Conservation (phyloP, 2,797 vertebrate genomes). For the Macrochelys suwanniensis region DNA sequence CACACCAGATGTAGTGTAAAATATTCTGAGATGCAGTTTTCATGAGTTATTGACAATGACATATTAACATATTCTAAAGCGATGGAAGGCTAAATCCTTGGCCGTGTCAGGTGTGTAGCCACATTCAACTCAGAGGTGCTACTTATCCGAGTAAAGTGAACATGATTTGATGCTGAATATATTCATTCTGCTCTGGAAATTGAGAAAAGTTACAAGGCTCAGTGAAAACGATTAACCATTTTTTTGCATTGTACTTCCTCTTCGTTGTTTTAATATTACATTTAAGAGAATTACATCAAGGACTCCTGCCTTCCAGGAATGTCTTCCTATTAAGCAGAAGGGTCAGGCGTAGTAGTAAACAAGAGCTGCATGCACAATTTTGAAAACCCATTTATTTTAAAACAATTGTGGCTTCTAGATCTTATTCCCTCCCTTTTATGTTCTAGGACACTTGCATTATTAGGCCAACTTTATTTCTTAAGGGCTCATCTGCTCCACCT, state of each 20-base stretch:
- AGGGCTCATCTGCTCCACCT: neutral
- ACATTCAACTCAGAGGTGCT: neutral
- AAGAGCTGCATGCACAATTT: neutral
- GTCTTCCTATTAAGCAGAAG: neutral
- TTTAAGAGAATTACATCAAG: neutral
- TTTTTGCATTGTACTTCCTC: neutral
- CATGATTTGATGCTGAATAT: neutral
- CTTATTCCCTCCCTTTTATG: neutral
- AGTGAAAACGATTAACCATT: neutral
- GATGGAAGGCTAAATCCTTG: neutral
- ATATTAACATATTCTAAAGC: neutral
- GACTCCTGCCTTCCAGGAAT: neutral
- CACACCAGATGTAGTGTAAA: neutral
- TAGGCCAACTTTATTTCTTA: neutral
- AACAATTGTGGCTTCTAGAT: neutral
- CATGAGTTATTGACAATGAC: neutral
- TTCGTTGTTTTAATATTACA: neutral
- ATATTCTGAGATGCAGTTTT: neutral
- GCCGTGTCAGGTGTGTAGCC: neutral
- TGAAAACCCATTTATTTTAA: neutral
- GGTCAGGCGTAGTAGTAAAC: neutral
- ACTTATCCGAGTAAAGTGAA: neutral
- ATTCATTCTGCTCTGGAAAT: neutral
- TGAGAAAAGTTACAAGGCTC: neutral
- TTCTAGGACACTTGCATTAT: neutral